Percentiles rank a stretch among this genome's conserved stretches.
These are phyloP conservation scores for Heterodera filipjevi DNA, from an alignment of 2,888 invertebrate genomes.

Conservation along the genomic window DNA sequence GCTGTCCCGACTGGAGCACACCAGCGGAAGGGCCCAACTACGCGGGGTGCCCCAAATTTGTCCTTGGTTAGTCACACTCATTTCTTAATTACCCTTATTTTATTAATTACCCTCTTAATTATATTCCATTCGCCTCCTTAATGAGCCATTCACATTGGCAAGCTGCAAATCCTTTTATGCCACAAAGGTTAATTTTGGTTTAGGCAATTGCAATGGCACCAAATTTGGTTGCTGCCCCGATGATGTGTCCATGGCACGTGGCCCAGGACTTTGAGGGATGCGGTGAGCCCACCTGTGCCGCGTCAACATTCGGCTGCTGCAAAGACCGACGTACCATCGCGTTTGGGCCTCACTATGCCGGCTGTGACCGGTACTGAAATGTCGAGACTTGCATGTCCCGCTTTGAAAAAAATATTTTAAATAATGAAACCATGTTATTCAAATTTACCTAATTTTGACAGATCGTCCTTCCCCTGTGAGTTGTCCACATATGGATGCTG, in stretches of 20 bases:
- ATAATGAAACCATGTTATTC: conserved; percentile 53
- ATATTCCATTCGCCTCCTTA: no score
- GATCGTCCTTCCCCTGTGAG: conserved; percentile 66
- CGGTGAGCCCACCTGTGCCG: conserved; percentile 65
- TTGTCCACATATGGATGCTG: conserved; percentile 82
- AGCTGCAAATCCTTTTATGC: no score
- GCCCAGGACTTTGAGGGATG: conserved; percentile 83
- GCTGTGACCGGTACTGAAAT: conserved; percentile 39
- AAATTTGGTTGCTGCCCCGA: conserved; percentile 88
- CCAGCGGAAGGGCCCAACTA: conserved; percentile 60
- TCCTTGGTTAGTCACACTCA: background rate
- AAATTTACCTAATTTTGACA: conserved; percentile 32
- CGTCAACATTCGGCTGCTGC: conserved; percentile 68
- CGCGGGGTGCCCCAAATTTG: conserved; percentile 55
- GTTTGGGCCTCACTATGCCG: conserved; percentile 66
- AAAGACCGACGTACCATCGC: conserved; percentile 67
- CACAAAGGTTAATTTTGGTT: background rate
- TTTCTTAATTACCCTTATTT: no score
- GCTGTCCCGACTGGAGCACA: conserved; percentile 66
- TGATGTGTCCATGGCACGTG: conserved; percentile 78
- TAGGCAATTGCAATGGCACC: conserved; percentile 67
- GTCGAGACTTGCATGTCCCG: background rate
- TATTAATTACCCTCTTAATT: no score
- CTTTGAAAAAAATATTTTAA: background rate
- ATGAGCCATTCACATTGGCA: no score